Conservation (phyloP, 2,888 invertebrate genomes). For the Agrotis clavis region DNA sequence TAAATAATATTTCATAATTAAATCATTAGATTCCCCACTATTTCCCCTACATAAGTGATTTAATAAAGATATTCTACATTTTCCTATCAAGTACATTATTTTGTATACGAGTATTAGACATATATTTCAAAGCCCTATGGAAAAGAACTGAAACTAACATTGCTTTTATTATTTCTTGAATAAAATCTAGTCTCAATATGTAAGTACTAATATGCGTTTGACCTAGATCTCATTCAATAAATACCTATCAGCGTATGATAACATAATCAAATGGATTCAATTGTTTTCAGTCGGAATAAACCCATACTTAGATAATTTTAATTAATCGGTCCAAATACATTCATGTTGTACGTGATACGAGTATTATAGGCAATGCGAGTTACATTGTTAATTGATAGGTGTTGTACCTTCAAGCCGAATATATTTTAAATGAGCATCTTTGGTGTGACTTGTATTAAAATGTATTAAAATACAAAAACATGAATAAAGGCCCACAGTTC, state of each 20-base stretch:
- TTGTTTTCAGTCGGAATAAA: constrained; percentile 52
- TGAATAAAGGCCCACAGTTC: no score
- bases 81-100: no score
- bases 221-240: constrained; percentile 51
- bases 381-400: no score
- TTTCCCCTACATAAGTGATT: no score
- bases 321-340: constrained; percentile 47
- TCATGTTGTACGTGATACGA: constrained; percentile 25
- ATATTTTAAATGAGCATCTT: no score
- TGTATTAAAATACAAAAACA: no score
- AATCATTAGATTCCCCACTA: no score
- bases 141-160: background rate
- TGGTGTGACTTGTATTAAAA: no score
- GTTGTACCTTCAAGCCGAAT: no score
- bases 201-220: constrained; percentile 30
- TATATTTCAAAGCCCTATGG: background rate
- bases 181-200: constrained; percentile 22
- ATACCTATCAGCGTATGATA: constrained; percentile 59
- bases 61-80: no score
- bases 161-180: constrained; percentile 6
- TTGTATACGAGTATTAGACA: background rate
- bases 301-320: constrained; percentile 50
- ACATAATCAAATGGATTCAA: constrained; percentile 52
- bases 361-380: background rate
- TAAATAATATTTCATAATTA: no score